These are phyloP conservation scores for Aphelenchoides bicaudatus DNA, from an alignment of 2,888 invertebrate genomes.

Conservation along the genomic window DNA sequence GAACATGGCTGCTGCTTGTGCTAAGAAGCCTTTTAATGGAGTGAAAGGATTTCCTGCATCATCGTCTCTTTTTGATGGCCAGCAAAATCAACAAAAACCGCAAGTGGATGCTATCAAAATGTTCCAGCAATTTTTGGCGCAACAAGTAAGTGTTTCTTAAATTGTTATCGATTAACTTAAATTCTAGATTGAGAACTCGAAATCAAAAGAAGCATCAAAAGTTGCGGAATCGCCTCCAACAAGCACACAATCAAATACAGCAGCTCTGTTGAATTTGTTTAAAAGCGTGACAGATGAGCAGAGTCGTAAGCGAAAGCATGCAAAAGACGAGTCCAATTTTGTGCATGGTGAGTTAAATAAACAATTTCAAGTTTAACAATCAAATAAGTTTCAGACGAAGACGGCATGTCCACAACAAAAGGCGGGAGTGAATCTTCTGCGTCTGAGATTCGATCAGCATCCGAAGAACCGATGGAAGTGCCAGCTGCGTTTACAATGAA, in stretches of 20 bases:
- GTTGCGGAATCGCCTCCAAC: too few species aligned
- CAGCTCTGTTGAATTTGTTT: constrained; percentile 8
- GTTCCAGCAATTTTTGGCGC: constrained; percentile 13
- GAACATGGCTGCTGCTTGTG: constrained; percentile 16
- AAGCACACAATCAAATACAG: background rate
- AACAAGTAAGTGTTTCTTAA: constrained; percentile 14
- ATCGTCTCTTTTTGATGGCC: constrained; percentile 31
- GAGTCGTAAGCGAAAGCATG: too few species aligned
- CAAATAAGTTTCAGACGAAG: too few species aligned
- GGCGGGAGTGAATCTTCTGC: constrained; percentile 17
- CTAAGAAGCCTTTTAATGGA: constrained; percentile 4
- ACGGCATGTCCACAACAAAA: background rate
- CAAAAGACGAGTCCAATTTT: too few species aligned
- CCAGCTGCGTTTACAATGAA: background rate
- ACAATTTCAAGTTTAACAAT: too few species aligned
- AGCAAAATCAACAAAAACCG: constrained; percentile 13
- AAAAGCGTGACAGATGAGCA: constrained; percentile 5
- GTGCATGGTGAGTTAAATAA: too few species aligned
- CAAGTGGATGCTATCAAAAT: constrained; percentile 15
- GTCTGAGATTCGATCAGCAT: constrained; percentile 15
- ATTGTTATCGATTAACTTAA: too few species aligned
- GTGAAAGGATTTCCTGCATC: background rate
- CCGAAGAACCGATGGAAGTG: constrained; percentile 18
- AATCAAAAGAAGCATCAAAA: too few species aligned
- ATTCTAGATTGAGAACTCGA: background rate